Conservation (phyloP, 2,113 vertebrate genomes). For the Gopherus evgoodei region DNA sequence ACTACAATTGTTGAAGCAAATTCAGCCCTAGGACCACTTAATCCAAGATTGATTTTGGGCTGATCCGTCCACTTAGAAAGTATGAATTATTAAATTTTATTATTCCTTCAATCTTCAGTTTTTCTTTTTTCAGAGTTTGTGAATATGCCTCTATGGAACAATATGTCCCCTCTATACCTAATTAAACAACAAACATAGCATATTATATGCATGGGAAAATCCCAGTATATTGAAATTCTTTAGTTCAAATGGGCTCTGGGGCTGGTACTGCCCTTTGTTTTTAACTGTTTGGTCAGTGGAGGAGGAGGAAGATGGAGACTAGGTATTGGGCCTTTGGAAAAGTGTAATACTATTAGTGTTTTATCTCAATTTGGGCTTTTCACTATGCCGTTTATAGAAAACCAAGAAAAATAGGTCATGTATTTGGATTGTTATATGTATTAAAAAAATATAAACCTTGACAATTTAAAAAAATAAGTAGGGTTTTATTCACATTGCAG, state of each 20-base stretch:
- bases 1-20: conserved; percentile 3
- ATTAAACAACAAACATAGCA: fast-evolving
- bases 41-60: not conserved
- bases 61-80: not conserved
- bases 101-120: not conserved
- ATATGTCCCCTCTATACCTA: not conserved
- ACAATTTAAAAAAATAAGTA: not conserved
- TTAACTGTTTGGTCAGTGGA: not conserved
- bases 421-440: too few relatives aligned
- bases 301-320: not conserved
- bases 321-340: fast-evolving
- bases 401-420: too few relatives aligned
- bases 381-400: too few relatives aligned
- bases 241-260: not conserved
- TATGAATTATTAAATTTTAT: not conserved
- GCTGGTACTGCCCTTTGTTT: not conserved
- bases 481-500: not conserved
- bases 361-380: not conserved
- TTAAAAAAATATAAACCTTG: not conserved
- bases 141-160: not conserved
- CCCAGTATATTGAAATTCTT: not conserved
- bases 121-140: not conserved
- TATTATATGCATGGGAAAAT: not conserved
- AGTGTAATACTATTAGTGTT: not conserved
- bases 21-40: not conserved